Conservation (phyloP, 1,140 invertebrate genomes). For the silkworm (Bombyx mori) region DNA sequence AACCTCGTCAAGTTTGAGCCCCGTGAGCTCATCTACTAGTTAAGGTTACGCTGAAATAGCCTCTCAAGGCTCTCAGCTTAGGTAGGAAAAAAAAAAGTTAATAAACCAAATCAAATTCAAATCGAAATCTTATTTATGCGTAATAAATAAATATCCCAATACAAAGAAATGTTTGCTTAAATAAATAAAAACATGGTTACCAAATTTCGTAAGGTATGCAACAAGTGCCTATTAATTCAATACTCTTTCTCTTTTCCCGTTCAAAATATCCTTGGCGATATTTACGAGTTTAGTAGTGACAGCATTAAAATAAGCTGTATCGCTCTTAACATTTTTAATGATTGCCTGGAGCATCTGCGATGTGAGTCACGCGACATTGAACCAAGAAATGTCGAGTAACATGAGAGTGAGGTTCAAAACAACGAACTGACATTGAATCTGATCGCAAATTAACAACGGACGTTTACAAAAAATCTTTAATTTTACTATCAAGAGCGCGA, state of each 20-base stretch:
- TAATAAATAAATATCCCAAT: neutral
- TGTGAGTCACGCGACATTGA: constrained; percentile 63
- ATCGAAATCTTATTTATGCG: no score
- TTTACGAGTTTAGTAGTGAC: constrained; percentile 14
- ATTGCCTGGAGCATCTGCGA: constrained; percentile 53
- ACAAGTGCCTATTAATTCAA: neutral
- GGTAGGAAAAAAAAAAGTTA: no score
- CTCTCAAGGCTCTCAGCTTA: no score
- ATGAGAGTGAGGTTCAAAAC: constrained; percentile 44
- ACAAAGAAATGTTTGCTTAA: neutral
- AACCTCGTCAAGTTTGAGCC: no score
- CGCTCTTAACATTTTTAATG: constrained; percentile 60
- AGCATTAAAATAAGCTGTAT: constrained; percentile 31
- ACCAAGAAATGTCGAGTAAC: constrained; percentile 38
- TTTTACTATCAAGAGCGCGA: constrained; percentile 13
- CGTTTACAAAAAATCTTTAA: neutral
- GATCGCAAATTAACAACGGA: constrained; percentile 32
- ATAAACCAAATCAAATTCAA: no score
- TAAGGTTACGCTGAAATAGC: no score
- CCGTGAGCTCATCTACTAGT: no score
- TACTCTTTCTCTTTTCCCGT: neutral
- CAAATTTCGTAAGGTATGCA: neutral
- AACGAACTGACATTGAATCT: constrained; percentile 36
- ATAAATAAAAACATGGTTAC: neutral
- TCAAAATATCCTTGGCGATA: constrained; percentile 15